Conservation (phyloP, 2,888 invertebrate species). For the Stenotaenia linearis region DNA sequence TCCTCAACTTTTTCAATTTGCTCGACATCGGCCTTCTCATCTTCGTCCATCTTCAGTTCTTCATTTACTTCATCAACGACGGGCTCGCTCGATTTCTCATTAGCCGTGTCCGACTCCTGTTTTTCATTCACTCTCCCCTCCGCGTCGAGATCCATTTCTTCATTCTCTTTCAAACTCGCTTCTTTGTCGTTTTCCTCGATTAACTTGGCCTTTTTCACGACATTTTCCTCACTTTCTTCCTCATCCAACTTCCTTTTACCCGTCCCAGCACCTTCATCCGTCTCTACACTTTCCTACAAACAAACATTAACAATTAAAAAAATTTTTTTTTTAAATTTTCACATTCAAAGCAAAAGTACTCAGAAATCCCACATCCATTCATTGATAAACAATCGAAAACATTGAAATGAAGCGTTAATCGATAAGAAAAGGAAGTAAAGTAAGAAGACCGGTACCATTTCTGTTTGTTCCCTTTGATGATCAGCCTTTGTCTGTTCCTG, state of each 20-base stretch:
- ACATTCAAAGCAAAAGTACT: too few relatives aligned
- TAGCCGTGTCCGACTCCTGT: neutral
- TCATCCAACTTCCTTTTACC: neutral
- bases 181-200: neutral
- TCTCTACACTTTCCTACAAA: neutral
- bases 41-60: neutral
- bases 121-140: neutral
- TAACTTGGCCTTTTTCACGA: neutral
- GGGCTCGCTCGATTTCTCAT: neutral
- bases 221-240: neutral
- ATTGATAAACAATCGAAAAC: too few relatives aligned
- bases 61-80: neutral
- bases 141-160: neutral
- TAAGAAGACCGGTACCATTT: neutral
- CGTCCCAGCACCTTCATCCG: neutral
- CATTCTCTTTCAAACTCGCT: neutral
- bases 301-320: neutral
- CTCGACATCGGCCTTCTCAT: neutral
- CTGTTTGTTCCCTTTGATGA: neutral
- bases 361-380: too few relatives aligned
- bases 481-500: slow-evolving; percentile 19
- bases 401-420: too few relatives aligned
- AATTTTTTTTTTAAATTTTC: neutral
- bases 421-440: neutral
- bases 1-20: neutral